Conservation (phyloP, 2,797 vertebrate genomes). For the Taenioides sp. region DNA sequence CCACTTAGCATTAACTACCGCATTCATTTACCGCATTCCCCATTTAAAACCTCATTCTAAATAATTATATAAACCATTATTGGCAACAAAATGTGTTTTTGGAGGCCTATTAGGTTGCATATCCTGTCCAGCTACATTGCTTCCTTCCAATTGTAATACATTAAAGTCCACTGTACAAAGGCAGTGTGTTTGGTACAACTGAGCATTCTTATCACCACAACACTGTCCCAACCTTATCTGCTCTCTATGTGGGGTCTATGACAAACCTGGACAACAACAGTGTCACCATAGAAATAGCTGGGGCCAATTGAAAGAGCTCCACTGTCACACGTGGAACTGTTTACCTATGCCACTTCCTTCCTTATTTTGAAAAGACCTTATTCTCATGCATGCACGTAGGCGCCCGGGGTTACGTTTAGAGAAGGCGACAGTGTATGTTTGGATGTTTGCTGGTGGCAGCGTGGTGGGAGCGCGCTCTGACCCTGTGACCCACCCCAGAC, state of each 20-base stretch:
- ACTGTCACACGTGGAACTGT: slow-evolving; percentile 7
- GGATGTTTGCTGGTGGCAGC: slow-evolving; percentile 70
- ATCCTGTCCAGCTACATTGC: not conserved
- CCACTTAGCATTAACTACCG: not conserved
- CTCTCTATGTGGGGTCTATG: not conserved
- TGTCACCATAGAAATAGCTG: not conserved
- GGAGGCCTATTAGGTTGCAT: not conserved
- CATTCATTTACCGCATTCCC: not conserved
- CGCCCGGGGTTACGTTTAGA: slow-evolving; percentile 32
- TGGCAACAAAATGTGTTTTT: not conserved
- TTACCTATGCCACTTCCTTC: slow-evolving; percentile 15
- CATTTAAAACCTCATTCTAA: not conserved
- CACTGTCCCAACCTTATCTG: not conserved
- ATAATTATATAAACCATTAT: not conserved
- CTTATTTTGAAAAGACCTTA: slow-evolving; percentile 21
- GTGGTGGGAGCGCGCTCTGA: slow-evolving; percentile 52
- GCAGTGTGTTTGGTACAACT: not conserved
- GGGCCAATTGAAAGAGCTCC: not conserved
- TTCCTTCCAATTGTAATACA: not conserved
- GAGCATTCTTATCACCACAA: not conserved
- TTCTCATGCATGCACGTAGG: slow-evolving; percentile 22
- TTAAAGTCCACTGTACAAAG: not conserved
- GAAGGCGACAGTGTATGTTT: slow-evolving; percentile 43
- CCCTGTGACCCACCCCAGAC: slow-evolving; percentile 64
- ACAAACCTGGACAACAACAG: not conserved